phyloP scores from a whole-genome alignment of 2,113 vertebrate genomes.

The Papio anubis region DNA sequence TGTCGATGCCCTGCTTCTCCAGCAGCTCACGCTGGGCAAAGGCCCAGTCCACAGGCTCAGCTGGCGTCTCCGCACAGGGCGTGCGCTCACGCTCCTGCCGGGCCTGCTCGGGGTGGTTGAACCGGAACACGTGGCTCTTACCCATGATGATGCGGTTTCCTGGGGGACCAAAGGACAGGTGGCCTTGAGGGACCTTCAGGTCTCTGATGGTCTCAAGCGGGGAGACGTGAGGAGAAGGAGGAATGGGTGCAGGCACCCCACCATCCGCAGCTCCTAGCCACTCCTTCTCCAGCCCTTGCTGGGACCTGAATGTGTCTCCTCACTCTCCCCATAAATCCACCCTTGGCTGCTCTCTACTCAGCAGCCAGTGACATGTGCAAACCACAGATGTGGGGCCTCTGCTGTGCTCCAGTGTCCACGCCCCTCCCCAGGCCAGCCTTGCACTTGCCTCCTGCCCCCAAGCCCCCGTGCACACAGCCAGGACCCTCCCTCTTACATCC shows the following conservation, averaged over 20 bases:
- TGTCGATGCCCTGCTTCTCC: conserved; percentile 98
- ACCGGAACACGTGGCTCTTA: conserved; percentile 98
- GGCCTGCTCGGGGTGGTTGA: conserved; percentile 97
- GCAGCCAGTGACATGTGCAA: no score
- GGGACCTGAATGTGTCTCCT: not conserved
- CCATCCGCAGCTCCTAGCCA: not conserved
- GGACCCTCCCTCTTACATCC: not conserved
- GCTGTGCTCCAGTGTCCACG: not conserved
- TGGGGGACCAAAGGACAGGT: conserved; percentile 56
- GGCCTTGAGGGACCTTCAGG: fast-evolving
- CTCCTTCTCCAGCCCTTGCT: no score
- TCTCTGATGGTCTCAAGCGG: not conserved
- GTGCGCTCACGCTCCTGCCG: conserved; percentile 94
- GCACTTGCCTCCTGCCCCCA: not conserved
- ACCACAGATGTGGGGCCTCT: not conserved
- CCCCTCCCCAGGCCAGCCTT: not conserved
- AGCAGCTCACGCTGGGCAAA: conserved; percentile 96
- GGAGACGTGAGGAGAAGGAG: fast-evolving
- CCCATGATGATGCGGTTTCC: conserved; percentile 99
- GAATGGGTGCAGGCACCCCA: fast-evolving
- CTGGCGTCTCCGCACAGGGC: conserved; percentile 92
- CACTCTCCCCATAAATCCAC: no score
- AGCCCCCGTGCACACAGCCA: not conserved
- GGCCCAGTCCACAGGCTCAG: conserved; percentile 96
- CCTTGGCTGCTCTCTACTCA: fast-evolving